Conservation (phyloP, 1,140 invertebrate species). For the Drosophila yakuba region DNA sequence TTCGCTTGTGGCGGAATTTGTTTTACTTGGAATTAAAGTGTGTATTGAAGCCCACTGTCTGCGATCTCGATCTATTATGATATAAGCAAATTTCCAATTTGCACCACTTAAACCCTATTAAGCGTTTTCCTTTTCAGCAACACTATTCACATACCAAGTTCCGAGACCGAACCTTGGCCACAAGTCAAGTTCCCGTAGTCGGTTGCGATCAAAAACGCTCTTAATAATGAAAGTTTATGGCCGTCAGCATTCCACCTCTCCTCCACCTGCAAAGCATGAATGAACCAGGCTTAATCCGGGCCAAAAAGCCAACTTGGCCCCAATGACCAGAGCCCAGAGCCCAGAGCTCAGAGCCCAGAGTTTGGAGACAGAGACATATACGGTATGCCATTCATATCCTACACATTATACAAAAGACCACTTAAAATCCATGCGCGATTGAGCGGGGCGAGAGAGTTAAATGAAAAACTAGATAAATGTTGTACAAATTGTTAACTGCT, state of each 20-base stretch:
- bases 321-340: background rate
- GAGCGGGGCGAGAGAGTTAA: conserved; percentile 26
- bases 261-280: conserved; percentile 35
- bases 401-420: conserved; percentile 72
- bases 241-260: background rate
- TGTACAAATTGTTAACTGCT: conserved; percentile 84
- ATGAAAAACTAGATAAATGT: conserved; percentile 82
- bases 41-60: too few species aligned
- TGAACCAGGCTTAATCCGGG: conserved; percentile 26
- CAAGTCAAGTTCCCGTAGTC: conserved; percentile 8
- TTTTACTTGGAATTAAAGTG: too few species aligned
- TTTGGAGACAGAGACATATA: conserved; percentile 40
- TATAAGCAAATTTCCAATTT: background rate
- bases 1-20: background rate
- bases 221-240: conserved; percentile 46
- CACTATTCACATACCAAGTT: background rate
- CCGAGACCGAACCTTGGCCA: background rate
- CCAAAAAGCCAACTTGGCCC: conserved; percentile 13
- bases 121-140: background rate
- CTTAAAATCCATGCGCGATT: conserved; percentile 56
- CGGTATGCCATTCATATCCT: conserved; percentile 61
- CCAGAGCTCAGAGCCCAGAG: background rate
- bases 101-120: conserved; percentile 6
- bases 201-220: conserved; percentile 22
- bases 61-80: background rate